phyloP scores from a whole-genome alignment of 2,113 vertebrate species.

The Casuarius casuarius region DNA sequence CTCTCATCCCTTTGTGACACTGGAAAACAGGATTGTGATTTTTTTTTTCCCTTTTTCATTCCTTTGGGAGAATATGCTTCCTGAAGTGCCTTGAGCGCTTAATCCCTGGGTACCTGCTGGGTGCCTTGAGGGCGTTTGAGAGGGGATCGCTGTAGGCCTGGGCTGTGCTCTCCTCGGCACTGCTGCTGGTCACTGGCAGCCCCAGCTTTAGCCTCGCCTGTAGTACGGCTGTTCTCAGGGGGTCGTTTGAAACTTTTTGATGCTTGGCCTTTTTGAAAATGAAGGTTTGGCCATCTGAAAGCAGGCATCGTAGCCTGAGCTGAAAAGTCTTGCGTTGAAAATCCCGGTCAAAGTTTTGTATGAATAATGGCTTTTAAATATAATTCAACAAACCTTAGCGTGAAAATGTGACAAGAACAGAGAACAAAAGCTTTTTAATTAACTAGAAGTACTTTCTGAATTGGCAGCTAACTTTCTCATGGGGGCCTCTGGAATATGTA shows the following conservation, averaged over 20 bases:
- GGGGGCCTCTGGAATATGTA: background rate
- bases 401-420: background rate
- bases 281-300: background rate
- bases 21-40: background rate
- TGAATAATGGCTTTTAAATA: background rate
- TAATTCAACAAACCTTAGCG: background rate
- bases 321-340: background rate
- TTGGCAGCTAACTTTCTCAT: background rate
- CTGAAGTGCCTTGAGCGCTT: background rate
- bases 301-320: background rate
- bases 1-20: background rate
- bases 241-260: background rate
- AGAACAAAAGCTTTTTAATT: slow-evolving; percentile 28
- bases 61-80: background rate
- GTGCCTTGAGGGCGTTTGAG: background rate
- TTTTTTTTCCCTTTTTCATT: background rate
- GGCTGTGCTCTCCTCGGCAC: background rate
- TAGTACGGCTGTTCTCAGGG: background rate
- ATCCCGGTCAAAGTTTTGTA: background rate
- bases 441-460: background rate
- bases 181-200: too few relatives aligned
- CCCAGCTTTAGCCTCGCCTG: background rate
- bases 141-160: background rate
- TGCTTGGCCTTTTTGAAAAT: background rate
- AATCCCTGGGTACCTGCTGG: background rate